Evolutionary conservation across 2,113 vertebrate genomes (phyloP), one percentile per base, ranked within the genome.

Genomic region (Cynocephalus volans): DNA sequence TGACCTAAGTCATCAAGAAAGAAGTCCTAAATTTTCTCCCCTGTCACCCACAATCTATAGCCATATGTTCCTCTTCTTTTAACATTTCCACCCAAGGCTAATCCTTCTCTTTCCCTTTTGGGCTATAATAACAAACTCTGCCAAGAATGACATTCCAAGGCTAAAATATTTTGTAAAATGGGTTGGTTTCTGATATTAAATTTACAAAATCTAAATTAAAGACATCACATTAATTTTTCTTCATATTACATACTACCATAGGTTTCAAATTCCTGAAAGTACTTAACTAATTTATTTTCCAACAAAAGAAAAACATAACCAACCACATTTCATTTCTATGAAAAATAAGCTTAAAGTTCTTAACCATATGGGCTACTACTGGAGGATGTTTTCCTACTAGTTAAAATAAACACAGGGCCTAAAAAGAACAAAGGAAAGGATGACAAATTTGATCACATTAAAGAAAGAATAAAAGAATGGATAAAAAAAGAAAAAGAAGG

Each of bases 201-300:
- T 69, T 64, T 14, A 70, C 81, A 81, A 91, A 96, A 82, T 88
- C 36, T 70, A 92, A 94, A 64, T 84, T 94, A 88, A 80, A 7
- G 12, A 77, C 11, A 83, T 54, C 64, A 60, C 9, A 45, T 58
- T 77, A 72, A 26, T 77, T 96, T 93, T 92, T 62, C 23, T 72
- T 91, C 54, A 60, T 73, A 73, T 23, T 75, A 73, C 23, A 31
- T 88, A 93, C 60, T 76, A 54, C 13, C 33, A 8, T 85, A 67
- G 45, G 14, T 86, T 89, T 90, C 41, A 77, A 87, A 65, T 31
- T 90, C 54, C 21, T 67, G 15, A 90, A 96, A 95, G 58, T 64
- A 73, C 36, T 84, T 18, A 96, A 12, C 28, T 67, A 82, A 83
- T 80, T n/a, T 41, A 95, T 85, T 95, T 94, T 54, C 58, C 28